Base-by-base conservation (phyloP, 1,140 invertebrate genomes). In the Hermetia illucens region DNA sequence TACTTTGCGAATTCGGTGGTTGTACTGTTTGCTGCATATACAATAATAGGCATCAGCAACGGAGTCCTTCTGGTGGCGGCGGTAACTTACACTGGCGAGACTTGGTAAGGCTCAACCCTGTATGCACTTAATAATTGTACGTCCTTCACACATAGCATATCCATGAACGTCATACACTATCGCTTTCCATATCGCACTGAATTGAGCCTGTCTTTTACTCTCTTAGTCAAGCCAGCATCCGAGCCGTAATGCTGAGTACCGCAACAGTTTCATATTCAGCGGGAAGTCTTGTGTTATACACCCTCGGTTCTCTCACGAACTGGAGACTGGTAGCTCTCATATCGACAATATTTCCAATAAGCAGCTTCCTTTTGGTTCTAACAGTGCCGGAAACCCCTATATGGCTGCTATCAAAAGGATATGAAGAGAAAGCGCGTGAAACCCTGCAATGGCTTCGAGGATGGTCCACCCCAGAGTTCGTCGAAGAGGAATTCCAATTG, bases 321-420 rank as follows among this genome's bases (percentile, higher is more conserved):
- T 82, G 79, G 80, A 55, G 77, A 38, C 65, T 57, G 0, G 69
- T 76, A 1, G 72, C 73, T 0, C 45, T 79, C 2, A 54, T 76
- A 21, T 75, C 74, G 46, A 50, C 76, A 0, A 44, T 54, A 2
- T 67, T 74, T 32, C 78, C 79, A 2, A 30, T 77, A 2, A 39
- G 66, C 0, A 72, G 75, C 2, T 67, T 78, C 45, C 13, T 66
- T 2, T 63, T 70, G 0, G 63, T 79, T 0, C 62, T 66, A 17
- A 53, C 76, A 36, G 72, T 77, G 3, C 77, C 77, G 4, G 77
- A 80, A 58, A 74, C 74, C 2, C 77, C 79, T 18, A 56, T 75
- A 5, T 79, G 75, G 74, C 53, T 75, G 4, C 45, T 73, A 30
- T 60, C 63, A 8, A 63, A 65, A 48, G 64, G 66, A 5, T 49